Base-by-base conservation (phyloP, 2,113 vertebrate genomes). In the Saimiri boliviensis region DNA sequence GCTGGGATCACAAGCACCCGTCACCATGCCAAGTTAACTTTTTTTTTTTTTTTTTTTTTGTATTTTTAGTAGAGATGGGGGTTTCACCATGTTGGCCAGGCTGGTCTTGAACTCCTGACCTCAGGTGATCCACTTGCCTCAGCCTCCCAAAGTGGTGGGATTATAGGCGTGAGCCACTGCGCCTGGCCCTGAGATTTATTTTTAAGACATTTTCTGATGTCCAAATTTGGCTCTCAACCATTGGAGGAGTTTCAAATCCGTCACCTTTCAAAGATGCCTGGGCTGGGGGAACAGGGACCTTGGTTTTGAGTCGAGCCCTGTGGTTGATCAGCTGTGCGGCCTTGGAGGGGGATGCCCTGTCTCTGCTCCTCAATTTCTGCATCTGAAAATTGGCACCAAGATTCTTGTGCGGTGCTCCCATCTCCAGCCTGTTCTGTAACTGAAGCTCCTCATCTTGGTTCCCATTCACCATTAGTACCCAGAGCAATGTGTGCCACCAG, bases 121-220 rank as follows among this genome's bases (percentile, higher is more conserved):
- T 52, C 52, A 52, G 52, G 52, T 19, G 52, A 52, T 52, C 52
- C 16, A 17, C 52, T 13, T 1, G 3, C 13, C 52, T 52, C 16
- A 52, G 52, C 52, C 52, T 52, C 52, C 52, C 16, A 52, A 52
- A 52, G 52, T 52, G 52, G 16, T 52, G 52, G 16, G 16, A 52
- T 52, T 52, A 52, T 17, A 52, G 52, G 52, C 1, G 5, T 52
- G 16, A 52, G 16, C 16, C 52, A 52, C 52, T 1, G 5, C 5
- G 4, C 52, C 16, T 17, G 16, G 52, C 16, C 27, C 6, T 3
- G 20, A 91, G 91, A 82, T 83, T 74, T 70, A 45, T 83, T 63
- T 60, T 80, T 14, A 47, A 83, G 27, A 40, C 4, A 16, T n/a
- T 92, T 96, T 95, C 54, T 89, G 54, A 54, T 79, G 42, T 91